phyloP scores from a whole-genome alignment of 2,797 vertebrate genomes.

The Tenualosa thibaudeaui region DNA sequence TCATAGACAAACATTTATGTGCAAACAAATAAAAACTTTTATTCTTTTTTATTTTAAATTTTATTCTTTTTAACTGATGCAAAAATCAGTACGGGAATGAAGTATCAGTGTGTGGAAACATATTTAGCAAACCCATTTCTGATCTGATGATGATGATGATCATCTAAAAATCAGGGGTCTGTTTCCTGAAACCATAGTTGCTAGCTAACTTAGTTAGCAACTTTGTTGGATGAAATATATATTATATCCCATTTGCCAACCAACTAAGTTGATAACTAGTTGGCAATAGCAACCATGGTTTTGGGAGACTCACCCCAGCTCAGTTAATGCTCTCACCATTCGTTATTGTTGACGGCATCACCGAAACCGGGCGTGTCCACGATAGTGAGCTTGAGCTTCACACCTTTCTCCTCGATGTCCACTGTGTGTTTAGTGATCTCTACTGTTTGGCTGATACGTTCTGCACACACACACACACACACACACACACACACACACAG shows the following conservation, averaged over 20 bases:
- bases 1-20: background rate
- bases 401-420: constrained; percentile 97
- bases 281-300: too few species aligned
- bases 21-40: background rate
- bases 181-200: too few species aligned
- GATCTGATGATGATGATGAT: background rate
- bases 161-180: background rate
- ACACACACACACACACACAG: constrained; percentile 27
- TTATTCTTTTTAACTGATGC: background rate
- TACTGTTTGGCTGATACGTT: constrained; percentile 94
- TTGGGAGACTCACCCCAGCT: background rate
- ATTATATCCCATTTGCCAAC: too few species aligned
- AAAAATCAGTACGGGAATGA: background rate
- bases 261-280: too few species aligned
- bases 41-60: too few species aligned
- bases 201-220: too few species aligned
- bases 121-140: background rate
- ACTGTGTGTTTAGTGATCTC: constrained; percentile 97
- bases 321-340: constrained; percentile 80
- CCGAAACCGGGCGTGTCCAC: constrained; percentile 97
- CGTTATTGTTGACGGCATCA: constrained; percentile 97
- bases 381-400: constrained; percentile 96
- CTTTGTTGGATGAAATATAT: too few species aligned
- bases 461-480: constrained; percentile 64
- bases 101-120: too few species aligned